Base-by-base conservation (phyloP, 2,113 vertebrate species). In the Solea solea region DNA sequence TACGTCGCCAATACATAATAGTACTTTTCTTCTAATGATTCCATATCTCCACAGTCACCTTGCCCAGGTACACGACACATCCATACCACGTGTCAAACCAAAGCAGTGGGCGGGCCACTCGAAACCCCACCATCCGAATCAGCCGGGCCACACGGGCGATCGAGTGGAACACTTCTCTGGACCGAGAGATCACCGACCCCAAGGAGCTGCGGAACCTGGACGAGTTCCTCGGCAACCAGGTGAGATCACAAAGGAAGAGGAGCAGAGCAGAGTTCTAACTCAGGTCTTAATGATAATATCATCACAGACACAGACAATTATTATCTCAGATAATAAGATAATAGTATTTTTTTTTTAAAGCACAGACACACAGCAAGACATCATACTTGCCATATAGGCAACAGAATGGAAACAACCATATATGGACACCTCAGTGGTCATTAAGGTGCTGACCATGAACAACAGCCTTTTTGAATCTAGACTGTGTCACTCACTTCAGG, bases 171-270 rank as follows among this genome's bases (percentile, higher is more conserved):
- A 83, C 89, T 0, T 95, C 95, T 0, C 87, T 97, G 75, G 92
- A 92, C 40, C 93, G 94, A 0, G 93, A 96, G 81, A 96, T 99
- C 73, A 95, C 94, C 0, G 90, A 96, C 1, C 81, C 93, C 83
- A 95, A 95, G 0, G 98, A 99, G 74, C 95, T 99, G 59, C 95
- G 95, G 54, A 93, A 95, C 68, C 94, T 99, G 27, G 97, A 99
- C 0, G 97, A 99, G 76, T 99, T 98, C 86, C 95, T 99, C 10
- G 94, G 96, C 8, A 96, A 95, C 76, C 96, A 98, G 95, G 97
- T 99, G 74, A 74, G 87, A 25, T 11, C 2, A 11, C n/a, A n/a
- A n/a, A n/a, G n/a, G 12, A 41, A 11, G 4, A 25, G 16, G 34
- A 56, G 34, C 9, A 8, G 45, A 56, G 45, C 13, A 41, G 8